phyloP scores from a whole-genome alignment of 2,113 vertebrate species.

The Proteles cristata region DNA sequence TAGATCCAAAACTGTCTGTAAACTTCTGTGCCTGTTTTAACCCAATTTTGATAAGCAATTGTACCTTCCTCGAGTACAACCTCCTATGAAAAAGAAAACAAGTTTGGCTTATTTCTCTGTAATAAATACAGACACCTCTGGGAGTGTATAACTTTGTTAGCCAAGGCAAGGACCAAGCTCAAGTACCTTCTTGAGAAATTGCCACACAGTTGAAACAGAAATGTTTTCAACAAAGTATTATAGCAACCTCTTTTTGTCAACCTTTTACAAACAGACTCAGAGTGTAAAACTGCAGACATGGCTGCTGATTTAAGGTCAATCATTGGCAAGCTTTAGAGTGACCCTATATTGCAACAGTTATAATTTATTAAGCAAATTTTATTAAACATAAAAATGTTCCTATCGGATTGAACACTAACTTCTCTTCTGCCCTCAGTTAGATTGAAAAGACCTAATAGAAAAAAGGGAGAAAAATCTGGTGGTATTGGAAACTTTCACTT shows the following conservation, averaged over 20 bases:
- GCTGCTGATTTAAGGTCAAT: neutral
- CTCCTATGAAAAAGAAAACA: conserved; percentile 86
- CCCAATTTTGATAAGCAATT: conserved; percentile 92
- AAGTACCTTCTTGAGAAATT: neutral
- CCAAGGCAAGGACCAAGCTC: neutral
- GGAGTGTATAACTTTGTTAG: neutral
- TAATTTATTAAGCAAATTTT: neutral
- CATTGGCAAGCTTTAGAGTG: neutral
- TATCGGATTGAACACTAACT: neutral
- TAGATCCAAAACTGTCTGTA: conserved; percentile 97
- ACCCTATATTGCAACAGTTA: neutral
- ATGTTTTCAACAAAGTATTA: neutral
- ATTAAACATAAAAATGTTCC: neutral
- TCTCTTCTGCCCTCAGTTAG: neutral
- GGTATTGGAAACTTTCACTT: neutral
- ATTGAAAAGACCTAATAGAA: neutral
- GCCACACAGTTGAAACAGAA: neutral
- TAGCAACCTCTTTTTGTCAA: neutral
- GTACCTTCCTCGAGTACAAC: conserved; percentile 92
- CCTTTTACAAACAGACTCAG: neutral
- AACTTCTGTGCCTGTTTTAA: conserved; percentile 86
- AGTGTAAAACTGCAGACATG: neutral
- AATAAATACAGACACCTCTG: neutral
- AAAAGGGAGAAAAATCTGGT: neutral
- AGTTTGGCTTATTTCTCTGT: neutral